Evolutionary conservation across 1,140 invertebrate species (phyloP).

Genomic region (Sarcophaga bullata): DNA sequence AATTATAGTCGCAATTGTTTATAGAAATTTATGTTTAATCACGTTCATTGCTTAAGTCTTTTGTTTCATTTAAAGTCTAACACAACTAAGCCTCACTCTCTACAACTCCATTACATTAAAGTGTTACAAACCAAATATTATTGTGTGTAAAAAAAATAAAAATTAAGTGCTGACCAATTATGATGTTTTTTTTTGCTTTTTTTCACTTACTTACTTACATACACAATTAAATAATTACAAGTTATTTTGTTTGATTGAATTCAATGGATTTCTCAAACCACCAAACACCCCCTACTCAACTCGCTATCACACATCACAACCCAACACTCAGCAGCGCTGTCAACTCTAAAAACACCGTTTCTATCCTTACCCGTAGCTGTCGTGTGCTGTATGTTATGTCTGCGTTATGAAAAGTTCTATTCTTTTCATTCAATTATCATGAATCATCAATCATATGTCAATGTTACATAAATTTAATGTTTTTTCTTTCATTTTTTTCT

Average conservation of each 20-base stretch:
- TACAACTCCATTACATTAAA: slow-evolving; percentile 2
- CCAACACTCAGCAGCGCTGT: slow-evolving; percentile 8
- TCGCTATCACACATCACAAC: background rate
- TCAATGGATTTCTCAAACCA: slow-evolving; percentile 3
- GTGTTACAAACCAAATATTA: background rate
- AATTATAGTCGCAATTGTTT: too few relatives aligned
- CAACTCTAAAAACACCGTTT: background rate
- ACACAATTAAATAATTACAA: slow-evolving; percentile 25
- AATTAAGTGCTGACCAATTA: slow-evolving; percentile 29
- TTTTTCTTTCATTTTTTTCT: too few relatives aligned
- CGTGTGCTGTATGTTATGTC: background rate
- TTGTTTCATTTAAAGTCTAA: background rate
- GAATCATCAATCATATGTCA: too few relatives aligned
- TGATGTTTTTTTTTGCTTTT: background rate
- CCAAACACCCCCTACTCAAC: slow-evolving; percentile 8
- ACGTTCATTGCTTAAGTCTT: slow-evolving; percentile 32
- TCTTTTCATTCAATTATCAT: background rate
- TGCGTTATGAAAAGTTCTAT: background rate
- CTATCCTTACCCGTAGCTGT: background rate
- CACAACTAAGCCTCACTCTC: background rate
- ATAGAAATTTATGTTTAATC: background rate
- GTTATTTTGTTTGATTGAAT: background rate
- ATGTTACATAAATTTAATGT: too few relatives aligned
- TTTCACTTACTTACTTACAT: background rate
- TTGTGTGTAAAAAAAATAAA: background rate